These are phyloP conservation scores for Muschampia plurimacula DNA, from an alignment of 2,888 invertebrate species.

Conservation along the genomic window DNA sequence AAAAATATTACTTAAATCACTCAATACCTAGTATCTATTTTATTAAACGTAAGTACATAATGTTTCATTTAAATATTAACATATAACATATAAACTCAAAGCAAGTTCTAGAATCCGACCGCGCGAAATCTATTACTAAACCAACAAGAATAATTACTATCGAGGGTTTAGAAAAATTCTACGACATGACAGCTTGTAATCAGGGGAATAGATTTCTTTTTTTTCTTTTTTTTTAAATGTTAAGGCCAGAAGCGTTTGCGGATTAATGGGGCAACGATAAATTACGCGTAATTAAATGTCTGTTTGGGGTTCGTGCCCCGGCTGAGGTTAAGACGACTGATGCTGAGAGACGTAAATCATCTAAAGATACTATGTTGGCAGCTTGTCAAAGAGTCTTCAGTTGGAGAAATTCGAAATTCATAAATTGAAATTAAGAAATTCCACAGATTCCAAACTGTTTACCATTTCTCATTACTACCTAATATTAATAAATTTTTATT, in stretches of 20 bases:
- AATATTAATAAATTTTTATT: too few relatives aligned
- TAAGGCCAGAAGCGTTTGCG: constrained; percentile 66
- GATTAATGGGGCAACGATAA: constrained; percentile 79
- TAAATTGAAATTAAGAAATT: constrained; percentile 1
- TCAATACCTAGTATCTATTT: too few relatives aligned
- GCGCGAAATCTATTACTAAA: constrained; percentile 48
- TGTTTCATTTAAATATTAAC: too few relatives aligned
- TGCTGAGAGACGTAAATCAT: constrained; percentile 29
- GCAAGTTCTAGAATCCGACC: constrained; percentile 9
- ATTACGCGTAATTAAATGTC: constrained; percentile 82
- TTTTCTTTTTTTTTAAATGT: constrained; percentile 57
- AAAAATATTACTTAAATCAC: too few relatives aligned
- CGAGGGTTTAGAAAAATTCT: constrained; percentile 82
- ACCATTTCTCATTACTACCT: too few relatives aligned
- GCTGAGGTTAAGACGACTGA: constrained; percentile 30
- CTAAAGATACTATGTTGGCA: constrained; percentile 23
- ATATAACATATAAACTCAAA: too few relatives aligned
- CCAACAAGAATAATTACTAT: constrained; percentile 81
- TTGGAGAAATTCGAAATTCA: neutral
- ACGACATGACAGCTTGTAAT: constrained; percentile 85
- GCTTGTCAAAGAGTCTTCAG: constrained; percentile 23
- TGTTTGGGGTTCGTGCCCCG: constrained; percentile 57
- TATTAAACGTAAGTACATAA: too few relatives aligned
- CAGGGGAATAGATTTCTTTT: constrained; percentile 78
- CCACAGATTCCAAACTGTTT: neutral